Base-by-base conservation (phyloP, 2,888 invertebrate species). In the Drosophila borborema region DNA sequence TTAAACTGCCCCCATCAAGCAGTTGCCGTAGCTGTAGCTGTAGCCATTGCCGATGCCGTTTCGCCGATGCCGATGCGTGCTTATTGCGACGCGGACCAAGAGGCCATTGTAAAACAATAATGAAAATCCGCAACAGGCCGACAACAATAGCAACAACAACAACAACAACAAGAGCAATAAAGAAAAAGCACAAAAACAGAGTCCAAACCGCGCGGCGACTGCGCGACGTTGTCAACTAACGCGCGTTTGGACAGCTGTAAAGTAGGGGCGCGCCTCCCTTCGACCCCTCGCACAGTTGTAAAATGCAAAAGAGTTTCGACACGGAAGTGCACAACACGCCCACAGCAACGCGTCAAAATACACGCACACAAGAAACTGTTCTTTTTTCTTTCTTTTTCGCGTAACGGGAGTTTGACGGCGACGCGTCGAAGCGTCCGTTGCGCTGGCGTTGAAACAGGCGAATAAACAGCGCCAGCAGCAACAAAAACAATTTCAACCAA, bases 271-370 rank as follows among this genome's bases (percentile, higher is more conserved):
- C 40, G 34, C 34, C 16, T 20, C 31, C 20, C 31, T 31, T 10
- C n/a, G 5, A 16, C 40, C 28, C 46, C 55, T 45, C 14, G 8
- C 63, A 54, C 73, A 65, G 74, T 77, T 88, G 74, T 81, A 72
- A 88, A 81, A 88, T 86, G 85, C 80, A 81, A 83, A 85, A 81
- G 83, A 85, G 83, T 81, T 86, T 71, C 53, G 64, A 80, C 68
- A 45, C 80, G 74, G 77, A 71, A 80, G 72, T 80, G 74, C 74
- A 80, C 74, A 77, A 66, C 74, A 84, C 82, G 72, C 77, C 74
- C 80, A 77, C 80, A 62, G 69, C 64, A 55, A 60, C 68, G 53
- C 66, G 54, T 61, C 51, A 77, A 74, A 9, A 20, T 40, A 64
- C 68, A 55, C 55, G 23, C 46, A 23, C 69, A 61, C 59, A 38